phyloP scores from a whole-genome alignment of 2,113 vertebrate species.

The Pachyramphus minor region DNA sequence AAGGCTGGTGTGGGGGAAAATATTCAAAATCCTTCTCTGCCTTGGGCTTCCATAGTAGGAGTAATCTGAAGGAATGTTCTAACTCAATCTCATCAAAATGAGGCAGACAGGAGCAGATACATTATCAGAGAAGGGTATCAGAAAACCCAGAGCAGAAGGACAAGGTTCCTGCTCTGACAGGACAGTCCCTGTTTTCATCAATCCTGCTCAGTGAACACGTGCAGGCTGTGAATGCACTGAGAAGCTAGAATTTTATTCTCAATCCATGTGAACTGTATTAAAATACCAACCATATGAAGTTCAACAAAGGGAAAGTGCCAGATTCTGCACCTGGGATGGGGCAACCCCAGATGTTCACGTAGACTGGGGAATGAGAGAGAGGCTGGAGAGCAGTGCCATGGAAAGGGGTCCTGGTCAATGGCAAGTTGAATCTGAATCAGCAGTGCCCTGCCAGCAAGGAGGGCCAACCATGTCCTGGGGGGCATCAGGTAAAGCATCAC shows the following conservation, averaged over 20 bases:
- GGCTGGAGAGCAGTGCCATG: background rate
- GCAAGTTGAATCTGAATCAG: background rate
- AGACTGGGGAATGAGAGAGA: background rate
- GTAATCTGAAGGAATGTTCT: background rate
- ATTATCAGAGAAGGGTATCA: background rate
- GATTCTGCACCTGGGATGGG: background rate
- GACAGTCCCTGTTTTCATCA: background rate
- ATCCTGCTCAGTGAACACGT: background rate
- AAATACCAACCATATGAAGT: background rate
- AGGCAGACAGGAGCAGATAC: background rate
- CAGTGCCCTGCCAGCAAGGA: background rate
- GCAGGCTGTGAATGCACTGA: background rate
- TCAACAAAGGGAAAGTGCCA: background rate
- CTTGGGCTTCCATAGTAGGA: background rate
- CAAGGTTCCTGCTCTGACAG: background rate
- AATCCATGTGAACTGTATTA: background rate
- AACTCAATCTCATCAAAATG: background rate
- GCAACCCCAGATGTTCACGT: background rate
- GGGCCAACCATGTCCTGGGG: background rate
- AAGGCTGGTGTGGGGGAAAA: background rate
- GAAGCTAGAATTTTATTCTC: background rate
- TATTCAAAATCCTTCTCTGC: background rate
- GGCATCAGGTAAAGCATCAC: background rate
- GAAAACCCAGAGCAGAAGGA: background rate
- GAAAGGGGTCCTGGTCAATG: background rate